Percentiles rank a stretch among this genome's conserved stretches.
phyloP scores from a whole-genome alignment of 2,888 invertebrate genomes.

The Cantharis nigra region DNA sequence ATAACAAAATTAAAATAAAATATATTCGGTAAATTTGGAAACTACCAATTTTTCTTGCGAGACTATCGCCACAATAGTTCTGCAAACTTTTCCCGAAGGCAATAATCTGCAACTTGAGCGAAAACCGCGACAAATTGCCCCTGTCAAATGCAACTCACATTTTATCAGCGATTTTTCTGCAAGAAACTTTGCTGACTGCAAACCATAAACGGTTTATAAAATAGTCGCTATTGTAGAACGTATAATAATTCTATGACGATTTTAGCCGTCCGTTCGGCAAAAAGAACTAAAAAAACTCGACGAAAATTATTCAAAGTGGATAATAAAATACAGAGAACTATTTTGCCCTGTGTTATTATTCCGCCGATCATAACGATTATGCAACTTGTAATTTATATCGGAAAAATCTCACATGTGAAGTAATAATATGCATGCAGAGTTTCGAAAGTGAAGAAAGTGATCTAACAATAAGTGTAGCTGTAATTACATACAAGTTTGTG shows the following conservation, averaged over 20 bases:
- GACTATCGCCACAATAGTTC: conserved; percentile 32
- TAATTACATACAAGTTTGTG: background rate
- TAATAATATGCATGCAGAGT: background rate
- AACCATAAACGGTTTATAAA: conserved; percentile 29
- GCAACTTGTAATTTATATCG: background rate
- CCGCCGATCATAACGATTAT: background rate
- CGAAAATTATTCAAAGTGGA: conserved; percentile 11
- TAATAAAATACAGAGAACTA: background rate
- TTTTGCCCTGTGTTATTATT: background rate
- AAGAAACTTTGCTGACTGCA: conserved; percentile 31
- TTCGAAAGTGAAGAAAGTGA: background rate
- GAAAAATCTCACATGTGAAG: background rate
- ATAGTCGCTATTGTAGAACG: conserved; percentile 24
- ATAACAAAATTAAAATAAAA: background rate
- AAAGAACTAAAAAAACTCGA: background rate
- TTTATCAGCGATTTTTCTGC: conserved; percentile 33
- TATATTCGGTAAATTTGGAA: conserved; percentile 5
- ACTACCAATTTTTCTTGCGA: conserved; percentile 36
- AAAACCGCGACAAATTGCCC: conserved; percentile 33
- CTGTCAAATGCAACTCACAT: conserved; percentile 35
- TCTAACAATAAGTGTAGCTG: background rate
- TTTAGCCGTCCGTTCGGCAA: conserved; percentile 10
- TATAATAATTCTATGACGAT: conserved; percentile 27
- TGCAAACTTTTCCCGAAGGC: conserved; percentile 34
- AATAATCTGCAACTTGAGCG: conserved; percentile 37